Conservation (phyloP, 2,797 vertebrate species). For the Margarornis squamiger region DNA sequence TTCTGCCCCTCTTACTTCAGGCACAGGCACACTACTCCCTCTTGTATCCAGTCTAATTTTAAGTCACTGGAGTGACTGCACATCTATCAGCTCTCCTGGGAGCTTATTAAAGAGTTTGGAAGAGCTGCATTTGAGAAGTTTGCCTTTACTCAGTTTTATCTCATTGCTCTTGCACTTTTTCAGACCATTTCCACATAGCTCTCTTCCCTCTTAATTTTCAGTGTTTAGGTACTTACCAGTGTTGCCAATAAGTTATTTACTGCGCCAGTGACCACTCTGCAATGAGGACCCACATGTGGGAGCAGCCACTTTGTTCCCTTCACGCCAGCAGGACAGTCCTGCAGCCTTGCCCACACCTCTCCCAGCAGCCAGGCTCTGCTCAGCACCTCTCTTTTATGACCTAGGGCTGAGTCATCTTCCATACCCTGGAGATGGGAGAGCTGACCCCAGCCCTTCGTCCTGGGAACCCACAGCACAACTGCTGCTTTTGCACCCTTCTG, state of each 20-base stretch:
- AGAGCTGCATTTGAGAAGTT: not conserved
- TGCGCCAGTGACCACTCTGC: not conserved
- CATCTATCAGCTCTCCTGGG: not conserved
- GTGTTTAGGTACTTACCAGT: not conserved
- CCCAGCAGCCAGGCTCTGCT: accelerated
- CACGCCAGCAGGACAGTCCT: accelerated
- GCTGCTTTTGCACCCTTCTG: not conserved
- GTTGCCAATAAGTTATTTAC: not conserved
- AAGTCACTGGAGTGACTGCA: not conserved
- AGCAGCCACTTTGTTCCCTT: accelerated
- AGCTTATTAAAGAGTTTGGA: conserved; percentile 40
- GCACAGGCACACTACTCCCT: not conserved
- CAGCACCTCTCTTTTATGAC: not conserved
- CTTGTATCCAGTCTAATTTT: conserved; percentile 5
- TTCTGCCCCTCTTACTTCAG: not conserved
- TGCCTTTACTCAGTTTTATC: not conserved
- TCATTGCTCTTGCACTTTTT: not conserved
- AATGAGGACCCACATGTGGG: accelerated
- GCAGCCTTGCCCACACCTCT: accelerated
- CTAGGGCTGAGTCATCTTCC: not conserved
- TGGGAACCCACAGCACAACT: too few relatives aligned
- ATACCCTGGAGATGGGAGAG: not conserved
- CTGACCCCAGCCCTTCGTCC: accelerated
- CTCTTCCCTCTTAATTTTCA: not conserved
- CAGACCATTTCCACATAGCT: not conserved